Evolutionary conservation across 2,113 vertebrate species (phyloP).

Genomic region (Dromiciops gliroides): DNA sequence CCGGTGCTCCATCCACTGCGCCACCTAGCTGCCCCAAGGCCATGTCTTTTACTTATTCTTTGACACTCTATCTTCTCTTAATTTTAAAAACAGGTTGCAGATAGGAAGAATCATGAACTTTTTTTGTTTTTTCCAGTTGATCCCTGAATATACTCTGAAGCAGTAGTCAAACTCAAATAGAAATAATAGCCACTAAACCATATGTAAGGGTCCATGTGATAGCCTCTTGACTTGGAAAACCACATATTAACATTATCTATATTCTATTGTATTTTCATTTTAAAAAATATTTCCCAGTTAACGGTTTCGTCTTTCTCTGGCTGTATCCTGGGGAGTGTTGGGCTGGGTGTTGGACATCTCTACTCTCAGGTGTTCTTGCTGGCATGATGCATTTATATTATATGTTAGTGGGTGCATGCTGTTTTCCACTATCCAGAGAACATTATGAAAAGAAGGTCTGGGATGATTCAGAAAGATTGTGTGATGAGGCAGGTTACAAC

Average conservation of each 20-base stretch:
- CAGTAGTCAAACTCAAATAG: neutral
- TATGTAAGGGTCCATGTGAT: neutral
- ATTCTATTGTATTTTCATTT: neutral
- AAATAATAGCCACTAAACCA: neutral
- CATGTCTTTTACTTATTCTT: neutral
- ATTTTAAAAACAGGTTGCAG: neutral
- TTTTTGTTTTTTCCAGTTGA: constrained; percentile 49
- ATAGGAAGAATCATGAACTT: neutral
- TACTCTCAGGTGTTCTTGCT: constrained; percentile 11
- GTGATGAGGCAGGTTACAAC: constrained; percentile 62
- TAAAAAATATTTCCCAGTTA: neutral
- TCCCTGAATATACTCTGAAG: neutral
- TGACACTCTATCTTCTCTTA: neutral
- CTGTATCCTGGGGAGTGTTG: neutral
- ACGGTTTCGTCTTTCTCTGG: neutral
- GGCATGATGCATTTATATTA: constrained; percentile 5
- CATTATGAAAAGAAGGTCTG: constrained; percentile 30
- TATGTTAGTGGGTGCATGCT: neutral
- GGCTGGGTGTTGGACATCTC: neutral
- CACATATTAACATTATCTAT: neutral
- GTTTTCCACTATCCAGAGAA: neutral
- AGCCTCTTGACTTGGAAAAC: neutral
- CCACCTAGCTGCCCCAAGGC: neutral
- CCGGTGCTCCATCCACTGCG: too few relatives aligned
- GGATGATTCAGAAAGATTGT: constrained; percentile 61